Percentiles rank a stretch among this genome's conserved stretches.
Conservation (phyloP, 2,797 vertebrate genomes). For the Hyperoplus immaculatus region DNA sequence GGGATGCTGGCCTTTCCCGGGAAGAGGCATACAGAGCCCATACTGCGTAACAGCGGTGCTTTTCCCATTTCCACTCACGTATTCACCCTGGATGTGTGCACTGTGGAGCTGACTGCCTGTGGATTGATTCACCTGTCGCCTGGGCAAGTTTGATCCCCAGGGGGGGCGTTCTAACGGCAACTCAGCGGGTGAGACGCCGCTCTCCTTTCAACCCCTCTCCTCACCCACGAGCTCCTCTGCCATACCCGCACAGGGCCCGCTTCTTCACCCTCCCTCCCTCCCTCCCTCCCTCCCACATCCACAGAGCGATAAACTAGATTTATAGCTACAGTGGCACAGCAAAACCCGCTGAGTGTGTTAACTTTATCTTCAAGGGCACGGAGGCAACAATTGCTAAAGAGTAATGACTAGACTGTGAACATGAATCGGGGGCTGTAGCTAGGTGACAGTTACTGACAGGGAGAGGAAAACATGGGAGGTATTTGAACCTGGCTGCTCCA, state of each 20-base stretch:
- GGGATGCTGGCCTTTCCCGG: constrained; percentile 62
- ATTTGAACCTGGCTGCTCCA: constrained; percentile 48
- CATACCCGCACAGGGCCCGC: constrained; percentile 12
- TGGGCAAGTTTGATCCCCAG: constrained; percentile 77
- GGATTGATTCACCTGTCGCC: constrained; percentile 85
- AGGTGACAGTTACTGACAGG: constrained; percentile 60
- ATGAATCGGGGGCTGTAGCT: constrained; percentile 60
- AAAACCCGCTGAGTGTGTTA: constrained; percentile 78
- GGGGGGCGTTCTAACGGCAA: constrained; percentile 53
- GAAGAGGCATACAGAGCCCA: constrained; percentile 53
- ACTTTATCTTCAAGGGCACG: constrained; percentile 83
- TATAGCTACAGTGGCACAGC: constrained; percentile 73
- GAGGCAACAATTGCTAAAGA: constrained; percentile 69
- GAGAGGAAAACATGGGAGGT: constrained; percentile 52
- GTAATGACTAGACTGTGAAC: constrained; percentile 71
- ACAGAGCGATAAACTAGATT: constrained; percentile 78
- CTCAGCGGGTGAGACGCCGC: constrained; percentile 43
- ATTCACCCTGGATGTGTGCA: constrained; percentile 67
- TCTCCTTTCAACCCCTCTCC: constrained; percentile 8
- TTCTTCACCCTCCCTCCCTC: not conserved
- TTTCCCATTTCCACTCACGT: constrained; percentile 77
- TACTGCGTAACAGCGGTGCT: constrained; percentile 51
- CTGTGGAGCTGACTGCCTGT: constrained; percentile 60
- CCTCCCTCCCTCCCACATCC: constrained; percentile 29
- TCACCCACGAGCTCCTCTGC: constrained; percentile 11